phyloP scores from a whole-genome alignment of 2,113 vertebrate species.

The Hystrix brachyura region DNA sequence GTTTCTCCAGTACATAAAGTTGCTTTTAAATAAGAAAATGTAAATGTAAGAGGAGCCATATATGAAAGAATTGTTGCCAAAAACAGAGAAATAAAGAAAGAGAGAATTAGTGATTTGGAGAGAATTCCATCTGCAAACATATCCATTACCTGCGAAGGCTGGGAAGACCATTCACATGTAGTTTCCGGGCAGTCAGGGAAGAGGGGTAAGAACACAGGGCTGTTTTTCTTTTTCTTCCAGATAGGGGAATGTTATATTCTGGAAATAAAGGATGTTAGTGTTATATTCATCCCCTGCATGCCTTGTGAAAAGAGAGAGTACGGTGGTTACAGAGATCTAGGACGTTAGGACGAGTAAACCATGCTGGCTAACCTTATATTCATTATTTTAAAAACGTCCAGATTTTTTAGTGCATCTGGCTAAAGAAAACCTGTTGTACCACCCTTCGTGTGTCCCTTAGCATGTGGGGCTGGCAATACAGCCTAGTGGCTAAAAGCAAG shows the following conservation, averaged over 20 bases:
- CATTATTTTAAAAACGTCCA: background rate
- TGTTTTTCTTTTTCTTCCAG: background rate
- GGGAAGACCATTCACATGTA: background rate
- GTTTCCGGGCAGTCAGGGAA: rapidly evolving
- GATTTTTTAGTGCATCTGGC: background rate
- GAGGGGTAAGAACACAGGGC: background rate
- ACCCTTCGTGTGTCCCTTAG: background rate
- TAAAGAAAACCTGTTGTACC: background rate
- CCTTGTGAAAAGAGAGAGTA: background rate
- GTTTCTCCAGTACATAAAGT: background rate
- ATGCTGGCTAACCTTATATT: background rate
- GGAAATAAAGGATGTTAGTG: background rate
- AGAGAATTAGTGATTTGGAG: background rate
- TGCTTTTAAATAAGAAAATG: background rate
- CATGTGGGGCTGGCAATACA: background rate
- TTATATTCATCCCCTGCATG: background rate
- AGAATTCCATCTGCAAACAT: background rate
- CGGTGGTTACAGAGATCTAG: background rate
- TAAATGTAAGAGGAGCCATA: background rate
- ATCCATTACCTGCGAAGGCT: background rate
- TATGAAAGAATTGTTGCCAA: background rate
- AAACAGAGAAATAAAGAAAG: background rate
- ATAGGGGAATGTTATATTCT: background rate
- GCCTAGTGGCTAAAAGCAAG: background rate
- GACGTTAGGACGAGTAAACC: background rate